phyloP scores from a whole-genome alignment of 2,113 vertebrate species.

The Aldabrachelys gigantea region DNA sequence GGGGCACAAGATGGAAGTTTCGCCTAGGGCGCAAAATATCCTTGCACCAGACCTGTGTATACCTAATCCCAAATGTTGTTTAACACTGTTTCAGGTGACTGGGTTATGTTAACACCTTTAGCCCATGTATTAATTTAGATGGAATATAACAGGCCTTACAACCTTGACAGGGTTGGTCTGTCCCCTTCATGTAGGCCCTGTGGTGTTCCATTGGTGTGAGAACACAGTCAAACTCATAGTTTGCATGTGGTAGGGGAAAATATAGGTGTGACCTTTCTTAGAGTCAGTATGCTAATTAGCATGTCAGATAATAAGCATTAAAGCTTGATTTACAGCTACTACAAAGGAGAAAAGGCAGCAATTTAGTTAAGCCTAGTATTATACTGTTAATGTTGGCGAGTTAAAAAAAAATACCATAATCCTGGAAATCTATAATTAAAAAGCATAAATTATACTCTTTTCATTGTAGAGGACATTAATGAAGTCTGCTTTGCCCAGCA shows the following conservation, averaged over 20 bases:
- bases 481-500: conserved; percentile 10
- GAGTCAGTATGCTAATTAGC: conserved; percentile 30
- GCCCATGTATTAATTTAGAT: not conserved
- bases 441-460: conserved; percentile 44
- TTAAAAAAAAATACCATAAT: conserved; percentile 47
- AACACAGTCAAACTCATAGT: not conserved
- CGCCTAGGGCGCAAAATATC: too few species aligned
- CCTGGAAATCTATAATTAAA: conserved; percentile 62
- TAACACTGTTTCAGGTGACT: not conserved
- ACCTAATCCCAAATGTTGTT: not conserved
- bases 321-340: conserved; percentile 52
- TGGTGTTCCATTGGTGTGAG: not conserved
- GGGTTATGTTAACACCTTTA: not conserved
- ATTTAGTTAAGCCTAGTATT: conserved; percentile 52
- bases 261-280: conserved; percentile 59
- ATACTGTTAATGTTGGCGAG: conserved; percentile 37
- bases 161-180: too few species aligned
- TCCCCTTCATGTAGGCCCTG: not conserved
- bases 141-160: too few species aligned
- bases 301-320: conserved; percentile 58
- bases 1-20: too few species aligned
- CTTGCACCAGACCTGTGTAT: not conserved
- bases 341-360: conserved; percentile 40
- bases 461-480: conserved; percentile 40
- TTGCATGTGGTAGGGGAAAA: not conserved